A percentile compares a stretch with the other conserved stretches of the same genome.
Conservation (phyloP, 2,888 invertebrate species). For the Lycia hirtaria region DNA sequence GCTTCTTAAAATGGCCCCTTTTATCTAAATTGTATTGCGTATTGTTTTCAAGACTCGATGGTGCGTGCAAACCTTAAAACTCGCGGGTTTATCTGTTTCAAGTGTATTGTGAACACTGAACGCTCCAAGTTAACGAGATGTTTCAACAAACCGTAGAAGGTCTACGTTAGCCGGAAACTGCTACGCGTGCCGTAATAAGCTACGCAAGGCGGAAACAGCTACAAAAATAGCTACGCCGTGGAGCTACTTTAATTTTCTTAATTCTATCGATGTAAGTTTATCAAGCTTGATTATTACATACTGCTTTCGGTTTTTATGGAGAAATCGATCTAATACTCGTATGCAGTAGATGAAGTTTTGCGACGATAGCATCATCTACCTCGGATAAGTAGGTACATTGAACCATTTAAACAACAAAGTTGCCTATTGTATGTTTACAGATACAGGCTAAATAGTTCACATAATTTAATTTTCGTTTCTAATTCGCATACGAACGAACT, state of each 20-base stretch:
- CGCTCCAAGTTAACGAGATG: background rate
- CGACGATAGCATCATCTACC: too few species aligned
- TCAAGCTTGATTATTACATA: background rate
- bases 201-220: constrained; percentile 6
- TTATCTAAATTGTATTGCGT: constrained; percentile 10
- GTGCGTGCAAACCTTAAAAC: constrained; percentile 7
- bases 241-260: constrained; percentile 3
- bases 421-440: too few species aligned
- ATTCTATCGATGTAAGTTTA: background rate
- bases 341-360: too few species aligned
- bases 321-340: too few species aligned
- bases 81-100: constrained; percentile 18
- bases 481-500: too few species aligned
- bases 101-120: constrained; percentile 5
- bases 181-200: constrained; percentile 5
- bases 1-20: background rate
- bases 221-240: constrained; percentile 13
- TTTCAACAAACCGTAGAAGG: constrained; percentile 20
- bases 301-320: background rate
- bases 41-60: constrained; percentile 10
- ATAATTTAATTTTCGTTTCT: too few species aligned
- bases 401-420: too few species aligned
- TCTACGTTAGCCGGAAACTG: constrained; percentile 12
- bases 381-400: too few species aligned
- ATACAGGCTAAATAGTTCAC: too few species aligned